A percentile compares a stretch with the other conserved stretches of the same genome.
phyloP scores from a whole-genome alignment of 2,113 vertebrate genomes.

The Coptodon bakossiorum region DNA sequence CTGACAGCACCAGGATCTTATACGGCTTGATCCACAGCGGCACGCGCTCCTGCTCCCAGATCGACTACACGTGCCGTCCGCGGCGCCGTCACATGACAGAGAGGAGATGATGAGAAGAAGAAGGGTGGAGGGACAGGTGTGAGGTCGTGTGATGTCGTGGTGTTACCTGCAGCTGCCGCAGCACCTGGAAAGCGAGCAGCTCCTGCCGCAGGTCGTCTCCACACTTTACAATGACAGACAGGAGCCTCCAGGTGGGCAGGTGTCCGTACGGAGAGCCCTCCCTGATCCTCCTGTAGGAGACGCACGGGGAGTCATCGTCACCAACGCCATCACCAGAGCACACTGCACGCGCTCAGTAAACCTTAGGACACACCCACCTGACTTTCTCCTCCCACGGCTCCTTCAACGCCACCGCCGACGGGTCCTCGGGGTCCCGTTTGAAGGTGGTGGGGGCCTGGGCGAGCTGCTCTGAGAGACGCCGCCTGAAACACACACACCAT shows the following conservation, averaged over 20 bases:
- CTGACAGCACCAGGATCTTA: slow-evolving; percentile 92
- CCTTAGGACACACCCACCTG: slow-evolving; percentile 65
- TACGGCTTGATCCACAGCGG: slow-evolving; percentile 96
- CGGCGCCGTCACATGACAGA: neutral
- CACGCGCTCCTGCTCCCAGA: slow-evolving; percentile 90
- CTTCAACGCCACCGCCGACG: slow-evolving; percentile 93
- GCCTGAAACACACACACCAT: slow-evolving; percentile 54
- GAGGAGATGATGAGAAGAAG: neutral
- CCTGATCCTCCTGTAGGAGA: slow-evolving; percentile 79
- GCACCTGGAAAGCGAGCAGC: slow-evolving; percentile 89
- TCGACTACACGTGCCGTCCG: slow-evolving; percentile 61
- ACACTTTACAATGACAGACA: slow-evolving; percentile 95
- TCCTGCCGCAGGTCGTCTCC: slow-evolving; percentile 94
- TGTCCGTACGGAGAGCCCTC: slow-evolving; percentile 93
- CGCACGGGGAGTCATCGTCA: neutral
- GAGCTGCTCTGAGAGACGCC: slow-evolving; percentile 91
- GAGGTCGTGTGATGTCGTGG: neutral
- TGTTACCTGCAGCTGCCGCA: slow-evolving; percentile 88
- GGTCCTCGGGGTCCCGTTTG: slow-evolving; percentile 88
- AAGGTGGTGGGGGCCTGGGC: slow-evolving; percentile 91
- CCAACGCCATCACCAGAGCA: neutral
- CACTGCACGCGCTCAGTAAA: neutral
- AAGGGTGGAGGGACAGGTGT: neutral
- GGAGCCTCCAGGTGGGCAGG: slow-evolving; percentile 86
- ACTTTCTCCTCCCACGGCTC: slow-evolving; percentile 98